phyloP scores from a whole-genome alignment of 2,113 vertebrate species.

The Osmerus mordax region DNA sequence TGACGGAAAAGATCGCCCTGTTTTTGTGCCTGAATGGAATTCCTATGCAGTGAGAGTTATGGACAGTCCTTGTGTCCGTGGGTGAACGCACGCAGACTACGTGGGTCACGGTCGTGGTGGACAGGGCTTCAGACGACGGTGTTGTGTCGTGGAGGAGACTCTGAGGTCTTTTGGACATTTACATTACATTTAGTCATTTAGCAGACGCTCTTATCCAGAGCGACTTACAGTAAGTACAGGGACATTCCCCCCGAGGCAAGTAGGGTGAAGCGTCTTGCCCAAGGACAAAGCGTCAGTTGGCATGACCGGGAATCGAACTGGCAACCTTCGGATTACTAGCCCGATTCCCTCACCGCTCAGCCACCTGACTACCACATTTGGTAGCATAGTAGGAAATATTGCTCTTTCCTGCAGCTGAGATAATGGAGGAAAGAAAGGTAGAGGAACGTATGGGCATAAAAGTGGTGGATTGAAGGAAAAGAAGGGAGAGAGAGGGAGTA shows the following conservation, averaged over 20 bases:
- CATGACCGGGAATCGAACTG: too few species aligned
- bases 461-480: too few species aligned
- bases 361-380: too few species aligned
- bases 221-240: too few species aligned
- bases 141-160: not conserved
- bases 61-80: not conserved
- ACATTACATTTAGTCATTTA: too few species aligned
- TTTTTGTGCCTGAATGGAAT: not conserved
- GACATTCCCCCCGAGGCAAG: too few species aligned
- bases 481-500: not conserved
- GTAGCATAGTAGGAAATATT: not conserved
- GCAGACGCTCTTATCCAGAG: too few species aligned
- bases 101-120: not conserved
- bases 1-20: not conserved
- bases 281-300: too few species aligned
- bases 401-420: not conserved
- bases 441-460: not conserved
- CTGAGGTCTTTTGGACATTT: not conserved
- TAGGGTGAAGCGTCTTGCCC: too few species aligned
- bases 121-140: too few species aligned
- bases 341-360: too few species aligned
- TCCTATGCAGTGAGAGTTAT: not conserved
- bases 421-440: not conserved
- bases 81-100: not conserved
- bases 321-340: too few species aligned